A percentile compares a stretch with the other conserved stretches of the same genome.
Conservation (phyloP, 1,140 invertebrate species). For the Gryllus bimaculatus region DNA sequence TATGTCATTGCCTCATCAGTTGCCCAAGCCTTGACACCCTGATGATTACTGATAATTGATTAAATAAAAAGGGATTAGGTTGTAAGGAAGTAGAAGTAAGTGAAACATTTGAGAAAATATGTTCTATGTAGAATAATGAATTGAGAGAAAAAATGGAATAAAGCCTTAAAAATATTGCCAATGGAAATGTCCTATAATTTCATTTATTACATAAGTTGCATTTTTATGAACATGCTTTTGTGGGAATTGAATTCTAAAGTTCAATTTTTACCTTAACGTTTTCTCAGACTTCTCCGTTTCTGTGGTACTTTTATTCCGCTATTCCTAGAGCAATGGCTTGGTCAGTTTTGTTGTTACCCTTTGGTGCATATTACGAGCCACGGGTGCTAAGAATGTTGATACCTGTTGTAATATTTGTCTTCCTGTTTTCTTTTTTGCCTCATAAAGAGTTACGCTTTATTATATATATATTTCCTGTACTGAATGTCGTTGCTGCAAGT, state of each 20-base stretch:
- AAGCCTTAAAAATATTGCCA: no score
- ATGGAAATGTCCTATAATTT: no score
- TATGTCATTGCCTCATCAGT: no score
- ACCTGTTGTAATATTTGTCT: constrained; percentile 73
- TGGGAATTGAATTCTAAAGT: not conserved
- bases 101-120: no score
- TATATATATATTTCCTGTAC: constrained; percentile 88
- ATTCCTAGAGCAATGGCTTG: constrained; percentile 78
- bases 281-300: constrained; percentile 78
- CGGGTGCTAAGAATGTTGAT: constrained; percentile 57
- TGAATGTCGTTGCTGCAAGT: constrained; percentile 83
- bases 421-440: constrained; percentile 88
- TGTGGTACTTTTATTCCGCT: constrained; percentile 99
- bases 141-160: no score
- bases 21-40: no score
- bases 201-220: no score
- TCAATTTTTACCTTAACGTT: not conserved
- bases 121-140: no score
- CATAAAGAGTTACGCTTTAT: constrained; percentile 99
- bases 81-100: no score
- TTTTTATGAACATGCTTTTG: not conserved
- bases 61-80: no score
- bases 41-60: no score
- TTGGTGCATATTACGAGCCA: constrained; percentile 66
- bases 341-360: constrained; percentile 70